These are phyloP conservation scores for Leucoraja erinaceus DNA, from an alignment of 2,113 vertebrate genomes.

Conservation along the genomic window DNA sequence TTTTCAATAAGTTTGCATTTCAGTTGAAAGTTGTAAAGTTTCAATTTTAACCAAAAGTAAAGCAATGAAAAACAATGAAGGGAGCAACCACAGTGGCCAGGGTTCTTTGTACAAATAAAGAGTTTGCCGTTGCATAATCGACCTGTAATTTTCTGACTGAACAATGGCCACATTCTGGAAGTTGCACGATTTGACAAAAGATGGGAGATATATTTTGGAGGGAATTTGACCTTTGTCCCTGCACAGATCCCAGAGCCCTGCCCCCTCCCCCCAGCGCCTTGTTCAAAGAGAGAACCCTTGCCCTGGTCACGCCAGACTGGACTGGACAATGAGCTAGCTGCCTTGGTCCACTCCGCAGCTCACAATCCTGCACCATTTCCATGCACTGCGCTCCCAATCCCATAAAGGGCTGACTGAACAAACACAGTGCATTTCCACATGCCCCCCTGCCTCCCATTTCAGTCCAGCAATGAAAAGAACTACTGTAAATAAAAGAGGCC, in stretches of 20 bases:
- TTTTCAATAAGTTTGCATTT: neutral
- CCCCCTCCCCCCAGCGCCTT: neutral
- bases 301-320: slow-evolving; percentile 40
- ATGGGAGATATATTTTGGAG: neutral
- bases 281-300: neutral
- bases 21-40: neutral
- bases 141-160: slow-evolving; percentile 5
- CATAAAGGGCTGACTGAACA: slow-evolving; percentile 75
- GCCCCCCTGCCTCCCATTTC: slow-evolving; percentile 63
- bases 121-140: neutral
- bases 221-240: slow-evolving; percentile 24
- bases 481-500: slow-evolving; percentile 76
- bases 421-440: slow-evolving; percentile 67
- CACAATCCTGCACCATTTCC: slow-evolving; percentile 39
- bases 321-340: slow-evolving; percentile 37
- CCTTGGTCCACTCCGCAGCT: neutral
- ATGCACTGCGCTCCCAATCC: slow-evolving; percentile 58
- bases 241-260: neutral
- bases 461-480: slow-evolving; percentile 66
- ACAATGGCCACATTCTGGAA: neutral
- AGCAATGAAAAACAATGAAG: neutral
- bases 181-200: slow-evolving; percentile 24
- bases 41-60: neutral
- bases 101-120: neutral
- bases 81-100: too few species aligned